Base-by-base conservation (phyloP, 2,113 vertebrate genomes). In the Oplegnathus fasciatus region DNA sequence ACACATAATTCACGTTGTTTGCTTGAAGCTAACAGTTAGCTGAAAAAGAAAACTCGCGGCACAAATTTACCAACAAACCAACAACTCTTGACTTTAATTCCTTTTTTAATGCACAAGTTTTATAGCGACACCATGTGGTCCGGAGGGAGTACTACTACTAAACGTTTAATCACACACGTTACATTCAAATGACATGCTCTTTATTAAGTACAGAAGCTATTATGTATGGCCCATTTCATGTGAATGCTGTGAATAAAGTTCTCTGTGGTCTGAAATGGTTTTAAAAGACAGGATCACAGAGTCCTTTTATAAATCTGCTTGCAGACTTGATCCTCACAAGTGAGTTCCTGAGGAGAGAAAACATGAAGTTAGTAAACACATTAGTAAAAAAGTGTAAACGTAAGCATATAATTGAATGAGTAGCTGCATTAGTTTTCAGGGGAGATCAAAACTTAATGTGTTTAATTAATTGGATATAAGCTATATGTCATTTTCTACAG, bases 241-340 rank as follows among this genome's bases (percentile, higher is more conserved):
- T 11, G 61, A 68, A 55, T 11, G 32, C 26, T 22, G 28, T 5
- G 17, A 28, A 15, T 54, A 1, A 1, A 26, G 13, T 34, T 46
- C 30, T 74, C 24, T 61, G 2, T 20, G 42, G 52, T 44, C 2
- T 46, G 26, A 34, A 2, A 26, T 40, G 1, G 1, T n/a, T 64
- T 61, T 6, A 65, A 42, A 71, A 37, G 17, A 54, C 20, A 58
- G 0, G 24, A 65, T 94, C 75, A 93, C 55, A 62, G 54, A 48
- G 76, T 75, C 88, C 78, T 96, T 94, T 96, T 97, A 92, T 94
- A 98, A 0, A 95, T 88, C 83, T 98, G 97, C 74, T 90, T 96
- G 90, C 97, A 98, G 24, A 97, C 93, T 90, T 97, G 94, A 78
- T 96, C 95, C 75, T 97, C 96, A 91, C 97, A 98, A 74, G 89